Percentiles rank a stretch among this genome's conserved stretches.
Conservation (phyloP, 2,888 invertebrate species). For the Mactromeris polynyma region DNA sequence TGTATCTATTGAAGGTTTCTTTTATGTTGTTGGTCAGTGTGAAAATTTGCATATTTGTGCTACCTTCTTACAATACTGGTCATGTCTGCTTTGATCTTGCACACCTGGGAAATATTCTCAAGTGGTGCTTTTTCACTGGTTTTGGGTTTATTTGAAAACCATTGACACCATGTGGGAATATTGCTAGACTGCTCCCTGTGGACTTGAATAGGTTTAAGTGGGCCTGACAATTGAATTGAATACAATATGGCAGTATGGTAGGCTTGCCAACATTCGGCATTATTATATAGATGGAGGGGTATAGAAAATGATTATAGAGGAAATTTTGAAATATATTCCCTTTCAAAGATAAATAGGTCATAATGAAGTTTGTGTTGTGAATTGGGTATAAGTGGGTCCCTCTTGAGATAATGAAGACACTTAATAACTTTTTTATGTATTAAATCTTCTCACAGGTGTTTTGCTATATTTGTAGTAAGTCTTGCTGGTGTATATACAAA, state of each 20-base stretch:
- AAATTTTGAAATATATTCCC: constrained; percentile 29
- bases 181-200: background rate
- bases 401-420: background rate
- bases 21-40: constrained; percentile 22
- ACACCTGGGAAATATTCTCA: constrained; percentile 36
- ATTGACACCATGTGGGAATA: background rate
- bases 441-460: constrained; percentile 4
- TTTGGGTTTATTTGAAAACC: background rate
- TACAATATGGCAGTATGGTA: background rate
- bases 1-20: constrained; percentile 4
- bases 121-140: background rate
- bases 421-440: constrained; percentile 2
- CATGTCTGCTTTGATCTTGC: constrained; percentile 38
- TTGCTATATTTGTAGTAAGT: background rate
- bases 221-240: background rate
- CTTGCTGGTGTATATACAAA: background rate
- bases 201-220: constrained; percentile 16
- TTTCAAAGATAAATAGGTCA: constrained; percentile 29
- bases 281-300: background rate
- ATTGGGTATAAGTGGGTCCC: constrained; percentile 9
- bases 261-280: background rate
- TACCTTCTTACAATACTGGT: constrained; percentile 25
- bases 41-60: constrained; percentile 44
- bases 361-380: background rate
- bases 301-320: constrained; percentile 17